Conservation (phyloP, 2,113 vertebrate species). For the Rynchops niger region DNA sequence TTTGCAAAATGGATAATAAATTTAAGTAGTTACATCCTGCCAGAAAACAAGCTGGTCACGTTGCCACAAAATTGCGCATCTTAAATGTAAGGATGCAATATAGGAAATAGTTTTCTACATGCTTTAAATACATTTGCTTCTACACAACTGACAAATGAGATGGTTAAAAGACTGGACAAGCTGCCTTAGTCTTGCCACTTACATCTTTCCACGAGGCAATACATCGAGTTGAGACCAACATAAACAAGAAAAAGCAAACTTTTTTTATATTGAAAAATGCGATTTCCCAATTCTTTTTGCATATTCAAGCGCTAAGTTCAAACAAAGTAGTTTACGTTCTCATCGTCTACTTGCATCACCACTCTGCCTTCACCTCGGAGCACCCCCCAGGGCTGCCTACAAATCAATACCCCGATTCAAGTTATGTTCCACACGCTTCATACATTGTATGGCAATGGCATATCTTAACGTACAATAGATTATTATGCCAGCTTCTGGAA, state of each 20-base stretch:
- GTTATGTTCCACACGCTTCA: not conserved
- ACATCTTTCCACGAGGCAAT: not conserved
- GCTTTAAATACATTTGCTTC: not conserved
- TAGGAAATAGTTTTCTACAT: not conserved
- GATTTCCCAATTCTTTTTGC: not conserved
- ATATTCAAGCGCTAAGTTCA: not conserved
- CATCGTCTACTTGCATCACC: not conserved
- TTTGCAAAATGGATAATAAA: not conserved
- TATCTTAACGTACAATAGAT: not conserved
- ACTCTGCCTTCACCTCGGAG: not conserved
- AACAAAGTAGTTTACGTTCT: not conserved
- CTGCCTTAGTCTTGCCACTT: not conserved
- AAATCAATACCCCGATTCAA: not conserved
- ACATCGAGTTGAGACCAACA: not conserved
- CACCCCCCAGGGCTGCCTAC: not conserved
- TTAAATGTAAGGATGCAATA: not conserved
- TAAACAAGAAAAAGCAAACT: not conserved
- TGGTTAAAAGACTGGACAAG: not conserved
- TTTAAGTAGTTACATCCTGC: not conserved
- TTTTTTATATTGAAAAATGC: not conserved
- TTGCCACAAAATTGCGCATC: not conserved
- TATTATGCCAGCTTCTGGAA: not conserved
- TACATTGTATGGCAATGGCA: accelerated
- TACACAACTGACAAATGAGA: not conserved
- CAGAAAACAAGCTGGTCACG: not conserved